Evolutionary conservation across 2,113 vertebrate genomes (phyloP).

Genomic region (Lepidiolamprologus cunningtoni): DNA sequence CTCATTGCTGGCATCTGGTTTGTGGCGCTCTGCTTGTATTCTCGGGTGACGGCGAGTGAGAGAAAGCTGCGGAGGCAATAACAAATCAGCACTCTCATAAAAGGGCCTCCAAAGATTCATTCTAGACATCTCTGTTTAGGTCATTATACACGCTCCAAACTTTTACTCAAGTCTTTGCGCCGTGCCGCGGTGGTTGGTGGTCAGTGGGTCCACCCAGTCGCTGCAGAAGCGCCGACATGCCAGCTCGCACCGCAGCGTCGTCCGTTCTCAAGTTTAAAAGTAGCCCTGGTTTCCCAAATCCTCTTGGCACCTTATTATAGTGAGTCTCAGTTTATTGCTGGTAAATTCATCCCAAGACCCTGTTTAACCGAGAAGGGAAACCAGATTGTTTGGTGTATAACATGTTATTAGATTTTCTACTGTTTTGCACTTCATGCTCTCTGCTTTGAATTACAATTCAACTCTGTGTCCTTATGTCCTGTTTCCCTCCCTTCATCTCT

Average conservation of each 20-base stretch:
- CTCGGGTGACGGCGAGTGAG: background rate
- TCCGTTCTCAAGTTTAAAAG: slow-evolving; percentile 42
- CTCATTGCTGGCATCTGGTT: background rate
- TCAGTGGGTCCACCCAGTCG: slow-evolving; percentile 51
- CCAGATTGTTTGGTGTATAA: background rate
- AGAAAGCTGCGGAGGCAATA: background rate
- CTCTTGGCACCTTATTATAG: slow-evolving; percentile 37
- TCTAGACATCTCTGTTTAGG: slow-evolving; percentile 32
- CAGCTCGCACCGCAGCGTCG: slow-evolving; percentile 34
- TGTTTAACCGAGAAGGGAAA: background rate
- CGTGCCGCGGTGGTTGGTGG: slow-evolving; percentile 44
- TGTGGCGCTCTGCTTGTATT: background rate
- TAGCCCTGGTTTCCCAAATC: slow-evolving; percentile 43
- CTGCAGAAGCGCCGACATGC: slow-evolving; percentile 14
- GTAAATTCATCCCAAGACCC: slow-evolving; percentile 12
- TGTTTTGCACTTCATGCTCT: background rate
- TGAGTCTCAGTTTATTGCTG: slow-evolving; percentile 9
- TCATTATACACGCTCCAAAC: slow-evolving; percentile 1
- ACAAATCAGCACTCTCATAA: slow-evolving; percentile 24
- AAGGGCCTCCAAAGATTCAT: background rate
- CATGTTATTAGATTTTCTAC: slow-evolving; percentile 16
- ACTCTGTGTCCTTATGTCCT: background rate
- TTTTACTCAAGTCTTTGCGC: background rate
- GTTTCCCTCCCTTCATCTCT: background rate
- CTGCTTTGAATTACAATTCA: background rate